Evolutionary conservation across 2,888 invertebrate species (phyloP), one percentile per base, ranked within the genome.

Genomic region (Pseudoips prasinana): DNA sequence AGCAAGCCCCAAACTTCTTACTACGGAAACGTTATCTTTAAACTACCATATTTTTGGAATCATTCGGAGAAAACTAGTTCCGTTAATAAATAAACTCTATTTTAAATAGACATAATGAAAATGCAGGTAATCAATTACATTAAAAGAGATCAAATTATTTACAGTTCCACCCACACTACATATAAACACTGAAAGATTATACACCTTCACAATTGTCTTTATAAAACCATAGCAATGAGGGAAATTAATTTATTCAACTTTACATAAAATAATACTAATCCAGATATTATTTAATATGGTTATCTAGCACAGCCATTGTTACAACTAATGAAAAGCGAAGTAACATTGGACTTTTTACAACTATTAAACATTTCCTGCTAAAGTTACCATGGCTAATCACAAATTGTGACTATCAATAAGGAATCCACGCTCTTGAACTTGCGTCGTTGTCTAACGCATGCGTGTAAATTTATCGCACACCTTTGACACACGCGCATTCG

Each of bases 261-360:
- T 36, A 33, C 2, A 14, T 11, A 33, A 33, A 26, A 39, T 23
- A 10, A 30, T 28, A 8, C 30, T 29, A 25, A 48, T 39, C 29
- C 3, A 36, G 33, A 32, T 39, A 25, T 28, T 27, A 8, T 35
- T 36, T 29, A 38, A 24, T 22, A 30, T 43, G 45, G 43, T 36
- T 30, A 42, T 47, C 49, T 62, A 64, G 45, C 72, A 72, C 70
- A 73, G 72, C 73, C 71, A 58, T 58, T 66, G 64, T 58, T 69
- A 74, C 67, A 53, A 57, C 46, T 56, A 46, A 46, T 47, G 44
- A 23, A 34, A 30, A 56, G 52, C 58, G 58, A 56, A 64, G 71
- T 70, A 72, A 72, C 73, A 69, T 64, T 67, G 60, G 64, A 57
- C 58, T 63, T 59, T n/a, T 20, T 5, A 52, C 33, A 34, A 36